Base-by-base conservation (phyloP, 2,888 invertebrate genomes). In the Cremastobaeus sp. region DNA sequence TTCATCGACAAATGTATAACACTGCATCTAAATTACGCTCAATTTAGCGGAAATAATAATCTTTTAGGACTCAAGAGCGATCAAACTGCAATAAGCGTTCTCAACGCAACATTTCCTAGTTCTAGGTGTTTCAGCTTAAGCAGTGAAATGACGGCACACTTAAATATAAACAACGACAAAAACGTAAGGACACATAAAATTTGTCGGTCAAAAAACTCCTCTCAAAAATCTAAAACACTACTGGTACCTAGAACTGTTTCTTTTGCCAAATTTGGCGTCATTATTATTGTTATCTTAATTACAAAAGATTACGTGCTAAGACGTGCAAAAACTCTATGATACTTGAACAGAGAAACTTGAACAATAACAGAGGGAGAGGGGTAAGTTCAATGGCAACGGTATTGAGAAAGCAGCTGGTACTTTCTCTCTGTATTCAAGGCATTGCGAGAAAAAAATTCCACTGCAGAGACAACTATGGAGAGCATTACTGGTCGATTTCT, bases 351-450 rank as follows among this genome's bases (percentile, higher is more conserved):
- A 81, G 78, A 84, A 84, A 83, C 84, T 81, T 78, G 68, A 76
- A 81, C 77, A 77, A 80, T 72, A 65, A 48, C 41, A 66, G 48
- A 59, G 39, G 60, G 30, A 57, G 21, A 28, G 45, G 25, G 15
- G 20, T 25, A n/a, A 37, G 12, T 9, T 43, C n/a, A 45, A 45
- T n/a, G 30, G 12, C 54, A 55, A 15, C 78, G 73, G 55, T 79
- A 82, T 82, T 82, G 81, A 83, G 82, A 82, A 82, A 82, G 82
- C 82, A 15, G 64, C 50, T 34, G 11, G 15, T 39, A 81, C 74
- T 83, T 83, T 82, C 81, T 82, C 81, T 85, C 82, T 81, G 82
- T 79, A 80, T 18, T 70, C 77, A 79, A 79, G 82, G 78, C 79
- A 80, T 82, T 77, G 69, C 62, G 43, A n/a, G 55, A 20, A 74